phyloP scores from a whole-genome alignment of 1,140 invertebrate species.

The Cydia strobilella region DNA sequence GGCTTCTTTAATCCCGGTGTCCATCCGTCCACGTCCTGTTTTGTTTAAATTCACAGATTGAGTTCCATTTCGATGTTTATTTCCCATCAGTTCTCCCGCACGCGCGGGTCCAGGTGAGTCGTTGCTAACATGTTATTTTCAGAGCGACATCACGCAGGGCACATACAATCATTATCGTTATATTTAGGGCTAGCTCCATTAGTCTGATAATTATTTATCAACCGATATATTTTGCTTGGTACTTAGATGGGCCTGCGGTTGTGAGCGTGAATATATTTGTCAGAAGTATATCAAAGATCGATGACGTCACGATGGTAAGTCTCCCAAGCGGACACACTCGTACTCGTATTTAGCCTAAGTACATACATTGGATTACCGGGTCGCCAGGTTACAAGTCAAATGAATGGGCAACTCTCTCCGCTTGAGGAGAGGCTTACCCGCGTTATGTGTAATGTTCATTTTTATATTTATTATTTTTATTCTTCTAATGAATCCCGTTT shows the following conservation, averaged over 20 bases:
- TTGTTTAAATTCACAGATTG: conserved; percentile 30
- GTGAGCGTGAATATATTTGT: conserved; percentile 98
- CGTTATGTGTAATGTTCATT: conserved; percentile 59
- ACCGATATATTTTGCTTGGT: conserved; percentile 75
- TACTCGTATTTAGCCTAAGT: conserved; percentile 66
- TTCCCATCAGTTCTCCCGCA: conserved; percentile 19
- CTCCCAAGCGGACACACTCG: conserved; percentile 60
- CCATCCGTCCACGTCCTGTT: conserved; percentile 14
- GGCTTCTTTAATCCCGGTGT: conserved; percentile 40
- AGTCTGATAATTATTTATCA: conserved; percentile 57
- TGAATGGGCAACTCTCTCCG: conserved; percentile 76
- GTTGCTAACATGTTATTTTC: conserved; percentile 15
- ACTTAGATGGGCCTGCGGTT: conserved; percentile 92
- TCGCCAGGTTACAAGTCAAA: conserved; percentile 75
- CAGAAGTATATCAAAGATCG: conserved; percentile 98
- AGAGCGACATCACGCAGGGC: conserved; percentile 20
- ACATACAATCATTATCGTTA: conserved; percentile 22
- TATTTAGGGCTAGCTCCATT: conserved; percentile 60
- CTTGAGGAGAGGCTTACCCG: conserved; percentile 69
- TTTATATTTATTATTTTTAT: conserved; percentile 57
- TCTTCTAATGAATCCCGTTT: conserved; percentile 52
- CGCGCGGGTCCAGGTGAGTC: conserved; percentile 10
- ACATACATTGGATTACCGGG: conserved; percentile 45
- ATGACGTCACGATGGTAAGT: conserved; percentile 99
- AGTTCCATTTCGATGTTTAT: conserved; percentile 23